Conservation (phyloP, 1,140 invertebrate genomes). For the Dreissena rostriformis region DNA sequence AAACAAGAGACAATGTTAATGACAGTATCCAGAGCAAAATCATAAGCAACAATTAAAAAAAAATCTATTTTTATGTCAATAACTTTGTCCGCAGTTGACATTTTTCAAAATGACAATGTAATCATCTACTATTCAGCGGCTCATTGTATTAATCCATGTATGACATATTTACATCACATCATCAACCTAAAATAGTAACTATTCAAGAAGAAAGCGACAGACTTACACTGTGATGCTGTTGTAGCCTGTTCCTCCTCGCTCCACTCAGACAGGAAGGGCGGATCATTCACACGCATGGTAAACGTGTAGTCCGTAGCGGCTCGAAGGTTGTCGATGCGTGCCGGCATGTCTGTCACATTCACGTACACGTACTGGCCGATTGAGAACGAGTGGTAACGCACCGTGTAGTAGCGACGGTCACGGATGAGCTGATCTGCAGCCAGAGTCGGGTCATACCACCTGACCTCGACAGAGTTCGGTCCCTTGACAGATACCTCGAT, state of each 20-base stretch:
- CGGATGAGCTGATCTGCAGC: conserved; percentile 28
- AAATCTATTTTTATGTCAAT: no score
- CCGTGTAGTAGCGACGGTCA: conserved; percentile 42
- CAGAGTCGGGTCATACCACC: conserved; percentile 35
- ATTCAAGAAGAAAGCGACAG: no score
- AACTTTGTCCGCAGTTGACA: no score
- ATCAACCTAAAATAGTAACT: no score
- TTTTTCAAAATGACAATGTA: no score
- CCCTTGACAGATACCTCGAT: neutral
- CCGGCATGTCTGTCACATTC: conserved; percentile 27
- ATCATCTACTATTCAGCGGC: no score
- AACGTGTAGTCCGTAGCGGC: conserved; percentile 36
- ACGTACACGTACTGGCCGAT: conserved; percentile 40
- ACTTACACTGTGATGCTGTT: neutral
- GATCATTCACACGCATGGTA: conserved; percentile 48
- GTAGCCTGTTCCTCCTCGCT: conserved; percentile 19
- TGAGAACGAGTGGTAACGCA: conserved; percentile 27
- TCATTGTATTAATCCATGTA: no score
- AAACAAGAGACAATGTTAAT: neutral
- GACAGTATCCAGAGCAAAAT: neutral
- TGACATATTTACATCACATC: no score
- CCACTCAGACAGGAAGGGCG: conserved; percentile 52
- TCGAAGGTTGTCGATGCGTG: conserved; percentile 4
- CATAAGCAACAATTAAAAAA: no score
- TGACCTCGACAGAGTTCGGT: conserved; percentile 4